Evolutionary conservation across 2,113 vertebrate genomes (phyloP), one percentile per base, ranked within the genome.

Genomic region (Dicerorhinus sumatrensis): DNA sequence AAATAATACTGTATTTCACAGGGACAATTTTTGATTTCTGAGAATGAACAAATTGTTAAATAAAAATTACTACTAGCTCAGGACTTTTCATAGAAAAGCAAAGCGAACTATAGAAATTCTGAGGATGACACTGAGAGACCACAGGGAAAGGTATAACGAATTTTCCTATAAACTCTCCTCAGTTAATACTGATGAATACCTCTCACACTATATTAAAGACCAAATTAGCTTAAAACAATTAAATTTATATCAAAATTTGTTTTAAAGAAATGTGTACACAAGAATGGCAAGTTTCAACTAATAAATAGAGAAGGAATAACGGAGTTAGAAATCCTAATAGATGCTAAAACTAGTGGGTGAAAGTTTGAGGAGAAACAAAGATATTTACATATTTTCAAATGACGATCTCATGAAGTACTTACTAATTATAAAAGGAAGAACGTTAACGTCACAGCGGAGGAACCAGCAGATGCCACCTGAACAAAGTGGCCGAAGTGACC

Each of bases 151-250:
- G 14, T 12, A 9, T 13, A n/a, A 9, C 21, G 2, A 5, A 25
- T 72, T 58, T 72, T 82, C 25, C 42, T 29, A 8, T 46, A 95
- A 56, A 48, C 79, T 91, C 48, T 48, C 75, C 51, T 42, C 36
- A 81, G 69, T n/a, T 84, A 92, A 65, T 81, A 60, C 54, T 96
- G 85, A 91, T 63, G 89, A 96, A 67, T 84, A 27, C 70, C 95
- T 97, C 86, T 92, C 79, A 81, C 72, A 87, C 95, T 91, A 98
- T 93, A 36, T 87, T 62, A 73, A 83, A 83, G 31, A 51, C 31
- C 23, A 73, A 29, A 62, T 51, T 23, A 48, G 25, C 33, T 60
- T 36, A 60, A 62, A 36, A 73, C 11, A 92, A 92, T 46, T 48
- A 63, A 92, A 82, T 23, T 13, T 23, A 73, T 36, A 51, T 16